phyloP scores from a whole-genome alignment of 2,888 invertebrate genomes.

The Archips xylosteana region DNA sequence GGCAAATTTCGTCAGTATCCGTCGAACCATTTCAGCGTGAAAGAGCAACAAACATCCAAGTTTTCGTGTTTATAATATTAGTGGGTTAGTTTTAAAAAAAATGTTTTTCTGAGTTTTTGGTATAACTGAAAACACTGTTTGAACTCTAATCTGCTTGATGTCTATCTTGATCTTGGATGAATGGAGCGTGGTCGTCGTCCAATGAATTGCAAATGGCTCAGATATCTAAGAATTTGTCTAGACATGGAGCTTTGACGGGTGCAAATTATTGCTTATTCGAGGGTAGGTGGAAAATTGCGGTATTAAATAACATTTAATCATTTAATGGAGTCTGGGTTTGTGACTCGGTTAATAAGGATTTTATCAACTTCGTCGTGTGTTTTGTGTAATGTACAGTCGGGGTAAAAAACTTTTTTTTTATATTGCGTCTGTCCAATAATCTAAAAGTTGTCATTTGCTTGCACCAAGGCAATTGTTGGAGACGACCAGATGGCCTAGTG shows the following conservation, averaged over 20 bases:
- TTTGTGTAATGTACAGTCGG: too few relatives aligned
- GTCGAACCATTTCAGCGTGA: too few relatives aligned
- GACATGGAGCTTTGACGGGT: slow-evolving; percentile 72
- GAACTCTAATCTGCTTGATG: slow-evolving; percentile 2
- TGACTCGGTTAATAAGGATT: not conserved
- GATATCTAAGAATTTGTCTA: slow-evolving; percentile 70
- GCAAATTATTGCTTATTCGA: slow-evolving; percentile 73
- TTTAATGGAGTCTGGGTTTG: not conserved
- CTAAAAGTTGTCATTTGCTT: too few relatives aligned
- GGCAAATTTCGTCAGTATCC: too few relatives aligned
- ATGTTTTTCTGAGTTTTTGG: not conserved
- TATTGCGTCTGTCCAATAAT: too few relatives aligned
- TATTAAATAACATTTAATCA: not conserved
- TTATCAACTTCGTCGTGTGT: not conserved
- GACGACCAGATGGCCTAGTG: too few relatives aligned
- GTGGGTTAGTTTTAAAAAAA: too few relatives aligned
- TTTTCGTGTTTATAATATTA: too few relatives aligned
- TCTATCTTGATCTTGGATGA: slow-evolving; percentile 32
- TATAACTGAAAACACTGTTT: not conserved
- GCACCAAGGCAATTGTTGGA: too few relatives aligned
- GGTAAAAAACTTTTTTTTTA: too few relatives aligned
- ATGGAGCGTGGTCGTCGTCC: slow-evolving; percentile 57
- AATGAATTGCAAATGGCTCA: slow-evolving; percentile 71
- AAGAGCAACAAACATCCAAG: too few relatives aligned
- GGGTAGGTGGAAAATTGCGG: not conserved